phyloP scores from a whole-genome alignment of 2,113 vertebrate genomes.

The Cettia cetti region DNA sequence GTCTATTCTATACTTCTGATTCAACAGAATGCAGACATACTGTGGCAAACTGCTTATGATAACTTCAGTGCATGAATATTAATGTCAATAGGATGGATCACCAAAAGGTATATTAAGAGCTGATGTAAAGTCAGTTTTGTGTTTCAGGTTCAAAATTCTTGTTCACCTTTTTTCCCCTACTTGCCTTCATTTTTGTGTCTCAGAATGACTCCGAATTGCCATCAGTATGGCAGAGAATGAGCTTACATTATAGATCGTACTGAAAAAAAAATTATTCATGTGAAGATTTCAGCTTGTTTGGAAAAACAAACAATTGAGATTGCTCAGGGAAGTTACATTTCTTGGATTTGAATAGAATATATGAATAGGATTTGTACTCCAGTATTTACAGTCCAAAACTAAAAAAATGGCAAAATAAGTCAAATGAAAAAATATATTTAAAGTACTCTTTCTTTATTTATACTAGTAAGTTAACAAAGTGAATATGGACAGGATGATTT shows the following conservation, averaged over 20 bases:
- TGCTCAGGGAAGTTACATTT: background rate
- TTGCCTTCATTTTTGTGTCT: background rate
- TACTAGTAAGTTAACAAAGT: background rate
- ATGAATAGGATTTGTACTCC: background rate
- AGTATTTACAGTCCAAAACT: background rate
- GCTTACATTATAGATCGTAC: background rate
- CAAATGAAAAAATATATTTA: background rate
- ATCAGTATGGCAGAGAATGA: background rate
- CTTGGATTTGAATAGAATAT: background rate
- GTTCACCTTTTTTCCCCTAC: background rate
- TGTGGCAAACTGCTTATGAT: background rate
- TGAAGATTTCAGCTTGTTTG: background rate
- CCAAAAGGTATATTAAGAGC: background rate
- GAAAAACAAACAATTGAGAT: background rate
- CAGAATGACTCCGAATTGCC: background rate
- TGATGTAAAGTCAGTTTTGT: background rate
- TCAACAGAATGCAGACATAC: background rate
- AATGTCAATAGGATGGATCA: background rate
- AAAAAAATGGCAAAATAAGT: background rate
- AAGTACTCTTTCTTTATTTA: background rate
- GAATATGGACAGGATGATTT: background rate
- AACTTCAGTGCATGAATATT: background rate
- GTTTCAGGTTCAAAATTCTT: background rate
- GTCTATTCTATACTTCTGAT: background rate
- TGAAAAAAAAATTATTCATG: too few relatives aligned